Percentiles rank a stretch among this genome's conserved stretches.
phyloP scores from a whole-genome alignment of 1,140 invertebrate species.

The Pachyrhynchus sulphureomaculatus region DNA sequence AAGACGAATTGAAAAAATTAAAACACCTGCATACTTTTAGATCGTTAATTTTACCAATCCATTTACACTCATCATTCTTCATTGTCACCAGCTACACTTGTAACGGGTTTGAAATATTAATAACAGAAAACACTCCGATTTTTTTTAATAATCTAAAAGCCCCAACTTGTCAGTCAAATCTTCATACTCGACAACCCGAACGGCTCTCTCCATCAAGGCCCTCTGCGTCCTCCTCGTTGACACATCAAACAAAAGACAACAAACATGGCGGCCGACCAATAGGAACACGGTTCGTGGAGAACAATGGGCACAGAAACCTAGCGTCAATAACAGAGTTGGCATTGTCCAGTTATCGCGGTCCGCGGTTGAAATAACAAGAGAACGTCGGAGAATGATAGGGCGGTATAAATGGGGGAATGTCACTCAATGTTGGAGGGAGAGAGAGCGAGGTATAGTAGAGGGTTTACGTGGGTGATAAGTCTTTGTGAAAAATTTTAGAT shows the following conservation, averaged over 20 bases:
- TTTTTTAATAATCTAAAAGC: too few species aligned
- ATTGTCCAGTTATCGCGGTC: slow-evolving; percentile 14
- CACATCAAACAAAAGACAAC: slow-evolving; percentile 20
- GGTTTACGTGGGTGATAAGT: not conserved
- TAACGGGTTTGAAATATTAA: too few species aligned
- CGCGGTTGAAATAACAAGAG: slow-evolving; percentile 25
- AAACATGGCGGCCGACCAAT: slow-evolving; percentile 25
- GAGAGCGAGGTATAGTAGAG: not conserved
- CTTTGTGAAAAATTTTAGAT: not conserved
- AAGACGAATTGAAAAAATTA: too few species aligned
- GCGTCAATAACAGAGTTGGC: not conserved
- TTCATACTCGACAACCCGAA: not conserved
- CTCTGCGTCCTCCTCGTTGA: not conserved
- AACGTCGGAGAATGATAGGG: slow-evolving; percentile 5
- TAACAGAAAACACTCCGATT: too few species aligned
- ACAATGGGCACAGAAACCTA: slow-evolving; percentile 9
- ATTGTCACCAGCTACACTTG: too few species aligned
- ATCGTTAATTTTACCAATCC: too few species aligned
- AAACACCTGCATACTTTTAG: too few species aligned
- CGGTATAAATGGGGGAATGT: not conserved
- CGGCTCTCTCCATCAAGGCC: not conserved
- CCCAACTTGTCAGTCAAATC: too few species aligned
- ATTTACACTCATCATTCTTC: too few species aligned
- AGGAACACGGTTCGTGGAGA: slow-evolving; percentile 3
- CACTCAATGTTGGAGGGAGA: not conserved